Conservation (phyloP, 2,797 vertebrate genomes). For the Poeciliopsis infans region DNA sequence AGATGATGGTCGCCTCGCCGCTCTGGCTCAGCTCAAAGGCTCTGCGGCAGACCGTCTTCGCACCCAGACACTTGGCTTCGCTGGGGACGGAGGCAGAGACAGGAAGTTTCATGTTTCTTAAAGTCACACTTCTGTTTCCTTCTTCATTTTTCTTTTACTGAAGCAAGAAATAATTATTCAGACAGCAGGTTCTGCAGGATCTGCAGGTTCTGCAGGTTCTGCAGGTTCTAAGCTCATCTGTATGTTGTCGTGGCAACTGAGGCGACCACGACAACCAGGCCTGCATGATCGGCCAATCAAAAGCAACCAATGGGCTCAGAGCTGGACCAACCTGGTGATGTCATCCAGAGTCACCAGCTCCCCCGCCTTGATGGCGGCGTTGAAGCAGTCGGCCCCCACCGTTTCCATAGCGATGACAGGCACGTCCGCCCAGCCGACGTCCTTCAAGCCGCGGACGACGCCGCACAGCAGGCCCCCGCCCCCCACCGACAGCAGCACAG, state of each 20-base stretch:
- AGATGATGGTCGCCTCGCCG: conserved; percentile 59
- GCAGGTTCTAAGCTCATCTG: too few species aligned
- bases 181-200: too few species aligned
- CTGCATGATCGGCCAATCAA: too few species aligned
- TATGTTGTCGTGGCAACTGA: too few species aligned
- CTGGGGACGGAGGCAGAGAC: conserved; percentile 51
- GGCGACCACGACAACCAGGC: too few species aligned
- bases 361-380: conserved; percentile 77
- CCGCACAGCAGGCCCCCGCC: conserved; percentile 86
- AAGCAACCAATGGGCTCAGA: not conserved
- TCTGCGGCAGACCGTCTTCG: conserved; percentile 70
- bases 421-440: conserved; percentile 79
- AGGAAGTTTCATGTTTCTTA: too few species aligned
- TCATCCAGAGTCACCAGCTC: conserved; percentile 79
- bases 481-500: conserved; percentile 81
- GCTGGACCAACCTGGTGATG: conserved; percentile 79
- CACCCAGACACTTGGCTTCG: conserved; percentile 81
- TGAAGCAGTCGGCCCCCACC: conserved; percentile 79
- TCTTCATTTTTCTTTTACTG: too few species aligned
- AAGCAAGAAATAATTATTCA: too few species aligned
- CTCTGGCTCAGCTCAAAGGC: conserved; percentile 75
- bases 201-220: too few species aligned
- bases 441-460: conserved; percentile 78
- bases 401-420: conserved; percentile 84
- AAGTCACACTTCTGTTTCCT: too few species aligned